Evolutionary conservation across 2,113 vertebrate genomes (phyloP), one percentile per base, ranked within the genome.

Genomic region (Burhinus oedicnemus): DNA sequence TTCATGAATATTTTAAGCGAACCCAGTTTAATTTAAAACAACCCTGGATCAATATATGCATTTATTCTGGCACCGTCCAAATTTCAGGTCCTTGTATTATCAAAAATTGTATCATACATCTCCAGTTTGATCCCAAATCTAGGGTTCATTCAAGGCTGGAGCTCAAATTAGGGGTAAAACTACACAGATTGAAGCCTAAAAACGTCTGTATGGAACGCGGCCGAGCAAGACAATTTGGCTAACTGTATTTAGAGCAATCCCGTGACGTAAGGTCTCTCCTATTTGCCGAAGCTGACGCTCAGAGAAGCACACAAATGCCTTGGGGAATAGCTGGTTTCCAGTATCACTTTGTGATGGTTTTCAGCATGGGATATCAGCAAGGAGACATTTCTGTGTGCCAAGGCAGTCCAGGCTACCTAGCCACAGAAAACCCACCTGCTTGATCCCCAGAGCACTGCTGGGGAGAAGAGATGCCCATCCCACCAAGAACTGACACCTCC

Each of bases 11-110:
- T 96, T 97, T 97, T 95, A 97, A 91, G 68, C 4, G 2, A 95
- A 66, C 64, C 78, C 72, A 90, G 87, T 97, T 97, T 97, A 97
- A 95, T 97, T 97, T 96, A 95, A 97, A 97, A 91, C 94, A 96
- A 88, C 85, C 51, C 38, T 90, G 71, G 94, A 97, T 96, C 96
- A 94, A 97, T 96, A 97, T 36, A 94, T 97, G 95, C 93, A 96
- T 96, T 96, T 97, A 52, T 90, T 83, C 64, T 93, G 91, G 94
- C 94, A 83, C 55, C n/a, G 27, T 94, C 91, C 87, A 80, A 78
- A 94, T 91, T 91, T 81, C 94, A 92, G 84, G 30, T 75, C 91
- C 26, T 90, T 83, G 54, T 76, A 77, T 94, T 91, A 72, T 90
- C 95, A 97, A 94, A 96, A 96, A 79, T 45, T 84, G 34, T 85